A percentile compares a stretch with the other conserved stretches of the same genome.
These are phyloP conservation scores for Apis mellifera DNA, from an alignment of 1,140 invertebrate genomes.

Conservation along the genomic window Amel_HAv3.1 CM009943.2:10214501-10215000, in stretches of 20 bases:
- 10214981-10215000: no score
- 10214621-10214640: conserved; percentile 48
- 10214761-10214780: no score
- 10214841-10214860: no score
- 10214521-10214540: conserved; percentile 22
- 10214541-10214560: conserved; percentile 28
- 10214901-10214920: not conserved
- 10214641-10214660: conserved; percentile 41
- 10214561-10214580: conserved; percentile 57
- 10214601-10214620: conserved; percentile 46
- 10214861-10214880: no score
- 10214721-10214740: no score
- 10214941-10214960: no score
- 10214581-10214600: conserved; percentile 61
- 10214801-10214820: no score
- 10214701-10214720: not conserved
- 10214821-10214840: no score
- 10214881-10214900: conserved; percentile 3
- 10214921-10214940: no score
- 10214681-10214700: not conserved
- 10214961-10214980: no score
- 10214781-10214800: no score
- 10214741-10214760: no score
- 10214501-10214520: conserved; percentile 40
- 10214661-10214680: conserved; percentile 39